These are phyloP conservation scores for Caenorhabditis panamensis DNA, from an alignment of 2,888 invertebrate species.

Conservation along the genomic window DNA sequence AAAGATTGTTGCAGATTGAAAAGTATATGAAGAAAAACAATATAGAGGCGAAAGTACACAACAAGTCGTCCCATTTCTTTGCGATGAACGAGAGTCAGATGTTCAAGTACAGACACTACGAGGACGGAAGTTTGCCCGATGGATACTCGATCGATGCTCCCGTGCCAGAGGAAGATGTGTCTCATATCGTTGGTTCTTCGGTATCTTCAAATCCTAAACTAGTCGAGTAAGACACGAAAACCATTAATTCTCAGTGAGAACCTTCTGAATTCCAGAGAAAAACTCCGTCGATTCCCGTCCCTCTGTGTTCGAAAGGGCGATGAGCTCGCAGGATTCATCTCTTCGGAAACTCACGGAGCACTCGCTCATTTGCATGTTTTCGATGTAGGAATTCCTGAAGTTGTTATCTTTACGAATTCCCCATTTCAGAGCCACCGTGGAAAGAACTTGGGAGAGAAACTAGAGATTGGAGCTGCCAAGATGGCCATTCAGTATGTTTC, in stretches of 20 bases:
- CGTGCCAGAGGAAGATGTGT: constrained; percentile 30
- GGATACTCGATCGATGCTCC: constrained; percentile 57
- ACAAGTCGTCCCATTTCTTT: constrained; percentile 54
- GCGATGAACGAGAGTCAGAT: constrained; percentile 63
- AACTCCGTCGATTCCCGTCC: constrained; percentile 55
- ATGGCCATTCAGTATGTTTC: constrained; percentile 51
- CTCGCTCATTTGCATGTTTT: constrained; percentile 58
- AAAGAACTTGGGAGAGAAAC: constrained; percentile 56
- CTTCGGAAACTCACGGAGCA: constrained; percentile 57
- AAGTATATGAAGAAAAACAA: constrained; percentile 61
- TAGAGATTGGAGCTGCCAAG: constrained; percentile 59
- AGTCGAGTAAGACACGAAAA: constrained; percentile 20
- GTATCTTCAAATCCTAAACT: constrained; percentile 25
- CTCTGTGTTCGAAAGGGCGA: constrained; percentile 55
- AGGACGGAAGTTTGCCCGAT: constrained; percentile 36
- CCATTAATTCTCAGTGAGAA: background rate
- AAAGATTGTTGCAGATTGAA: constrained; percentile 40
- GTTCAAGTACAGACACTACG: constrained; percentile 57
- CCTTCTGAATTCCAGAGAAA: constrained; percentile 31
- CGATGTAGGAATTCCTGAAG: constrained; percentile 49
- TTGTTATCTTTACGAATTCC: no score
- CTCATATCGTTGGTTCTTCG: constrained; percentile 31
- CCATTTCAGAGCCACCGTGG: constrained; percentile 59
- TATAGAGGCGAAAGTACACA: constrained; percentile 47
- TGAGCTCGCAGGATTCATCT: constrained; percentile 59